Base-by-base conservation (phyloP, 1,140 invertebrate genomes). In the Homalodisca vitripennis region DNA sequence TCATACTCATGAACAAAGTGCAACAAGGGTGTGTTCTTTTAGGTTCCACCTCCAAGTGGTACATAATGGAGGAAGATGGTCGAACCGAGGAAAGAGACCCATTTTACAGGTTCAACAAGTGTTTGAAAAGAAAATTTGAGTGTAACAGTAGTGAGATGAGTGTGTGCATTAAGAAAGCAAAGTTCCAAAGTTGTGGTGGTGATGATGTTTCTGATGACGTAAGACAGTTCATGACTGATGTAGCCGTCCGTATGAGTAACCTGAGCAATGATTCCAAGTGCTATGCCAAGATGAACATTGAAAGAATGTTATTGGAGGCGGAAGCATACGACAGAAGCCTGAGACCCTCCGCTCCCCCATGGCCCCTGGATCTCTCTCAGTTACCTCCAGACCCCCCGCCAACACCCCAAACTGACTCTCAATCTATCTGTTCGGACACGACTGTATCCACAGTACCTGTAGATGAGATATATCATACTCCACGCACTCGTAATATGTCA, bases 261-360 rank as follows among this genome's bases (percentile, higher is more conserved):
- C 55, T 60, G 22, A 60, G 24, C 2, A 60, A 13, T 60, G 55
- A 60, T 22, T 60, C 55, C 26, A 60, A 29, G 26, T 60, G 55
- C n/a, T 60, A 22, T 30, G 55, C 55, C 3, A 29, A 27, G 34
- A n/a, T 51, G 30, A 60, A 62, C 17, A 48, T 68, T 29, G 29
- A n/a, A 6, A 48, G 68, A 51, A 30, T 27, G 14, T 60, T 60
- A 60, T 60, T 24, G 3, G 55, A 60, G 24, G 55, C 55, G 6
- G 55, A 60, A 60, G 29, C 13, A n/a, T 30, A 27, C 13, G 55
- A 60, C 14, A 27, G 29, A 30, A 27, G 55, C 6, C 2, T 22
- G 12, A 26, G 29, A n/a, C 55, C 55, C 24, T 27, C 22, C 13
- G 55, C 55, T 27, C 55, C 55, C 13, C 55, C 55, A 2, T 30